phyloP scores from a whole-genome alignment of 2,113 vertebrate genomes.

The Thamnaconus septentrionalis region DNA sequence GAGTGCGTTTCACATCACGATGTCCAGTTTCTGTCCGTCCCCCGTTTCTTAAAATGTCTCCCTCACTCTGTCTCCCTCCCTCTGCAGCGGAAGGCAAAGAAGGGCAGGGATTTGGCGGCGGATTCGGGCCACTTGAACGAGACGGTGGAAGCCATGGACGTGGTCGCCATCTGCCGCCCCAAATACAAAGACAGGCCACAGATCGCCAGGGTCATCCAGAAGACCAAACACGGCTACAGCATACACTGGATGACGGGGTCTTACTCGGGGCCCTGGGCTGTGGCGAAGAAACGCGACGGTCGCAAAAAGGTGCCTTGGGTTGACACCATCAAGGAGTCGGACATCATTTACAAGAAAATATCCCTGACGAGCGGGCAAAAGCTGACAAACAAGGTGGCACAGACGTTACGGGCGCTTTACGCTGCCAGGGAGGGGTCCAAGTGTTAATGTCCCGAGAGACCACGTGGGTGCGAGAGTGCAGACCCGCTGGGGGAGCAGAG shows the following conservation, averaged over 20 bases:
- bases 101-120: slow-evolving; percentile 88
- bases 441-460: slow-evolving; percentile 83
- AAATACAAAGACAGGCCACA: slow-evolving; percentile 99
- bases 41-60: neutral
- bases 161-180: slow-evolving; percentile 96
- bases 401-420: slow-evolving; percentile 95
- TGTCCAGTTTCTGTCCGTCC: too few relatives aligned
- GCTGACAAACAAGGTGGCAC: slow-evolving; percentile 96
- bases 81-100: slow-evolving; percentile 85
- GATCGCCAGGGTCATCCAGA: slow-evolving; percentile 96
- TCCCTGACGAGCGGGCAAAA: slow-evolving; percentile 96
- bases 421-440: slow-evolving; percentile 93
- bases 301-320: slow-evolving; percentile 99
- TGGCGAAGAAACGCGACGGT: slow-evolving; percentile 96
- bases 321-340: slow-evolving; percentile 98
- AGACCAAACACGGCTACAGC: slow-evolving; percentile 94
- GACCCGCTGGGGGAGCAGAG: slow-evolving; percentile 59
- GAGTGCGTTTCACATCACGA: too few relatives aligned
- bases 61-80: slow-evolving; percentile 28
- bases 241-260: slow-evolving; percentile 99
- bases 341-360: slow-evolving; percentile 99
- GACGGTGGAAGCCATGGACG: slow-evolving; percentile 93
- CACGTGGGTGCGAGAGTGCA: slow-evolving; percentile 30
- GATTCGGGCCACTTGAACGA: slow-evolving; percentile 90
- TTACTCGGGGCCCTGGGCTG: slow-evolving; percentile 95